A percentile compares a stretch with the other conserved stretches of the same genome.
phyloP scores from a whole-genome alignment of 2,888 invertebrate species.

The Pegoplata infirma region DNA sequence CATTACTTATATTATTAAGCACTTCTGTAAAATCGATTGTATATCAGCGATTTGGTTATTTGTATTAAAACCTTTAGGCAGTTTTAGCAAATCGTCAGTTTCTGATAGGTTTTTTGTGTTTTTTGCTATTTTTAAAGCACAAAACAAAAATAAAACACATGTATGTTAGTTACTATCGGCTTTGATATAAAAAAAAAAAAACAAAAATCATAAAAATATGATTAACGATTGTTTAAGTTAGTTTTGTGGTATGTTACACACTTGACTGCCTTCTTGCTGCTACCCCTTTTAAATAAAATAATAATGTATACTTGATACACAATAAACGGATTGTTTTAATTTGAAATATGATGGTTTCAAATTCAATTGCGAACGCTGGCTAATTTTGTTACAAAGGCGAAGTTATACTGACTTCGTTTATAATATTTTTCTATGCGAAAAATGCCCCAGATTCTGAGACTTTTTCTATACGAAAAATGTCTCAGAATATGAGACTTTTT shows the following conservation, averaged over 20 bases:
- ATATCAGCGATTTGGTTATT: neutral
- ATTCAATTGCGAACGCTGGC: no score
- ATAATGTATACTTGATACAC: constrained; percentile 24
- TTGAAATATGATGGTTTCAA: no score
- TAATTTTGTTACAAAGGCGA: no score
- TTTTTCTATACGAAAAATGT: no score
- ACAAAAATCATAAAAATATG: constrained; percentile 5
- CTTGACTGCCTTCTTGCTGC: neutral
- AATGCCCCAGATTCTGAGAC: no score
- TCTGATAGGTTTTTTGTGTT: neutral
- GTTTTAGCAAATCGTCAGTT: constrained; percentile 39
- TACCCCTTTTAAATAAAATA: constrained; percentile 26
- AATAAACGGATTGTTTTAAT: no score
- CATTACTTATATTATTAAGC: constrained; percentile 11
- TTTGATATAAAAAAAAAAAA: no score
- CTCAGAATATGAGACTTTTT: no score
- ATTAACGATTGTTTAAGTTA: constrained; percentile 31
- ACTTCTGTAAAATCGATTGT: constrained; percentile 26
- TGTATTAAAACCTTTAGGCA: constrained; percentile 28
- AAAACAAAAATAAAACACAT: constrained; percentile 1
- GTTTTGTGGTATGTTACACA: constrained; percentile 13
- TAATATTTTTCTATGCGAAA: no score
- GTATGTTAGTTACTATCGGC: constrained; percentile 20
- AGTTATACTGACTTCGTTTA: no score
- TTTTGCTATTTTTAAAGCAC: no score